Percentiles rank a stretch among this genome's conserved stretches.
phyloP scores from a whole-genome alignment of 2,797 vertebrate genomes.

The Sebastes baramenuke region DNA sequence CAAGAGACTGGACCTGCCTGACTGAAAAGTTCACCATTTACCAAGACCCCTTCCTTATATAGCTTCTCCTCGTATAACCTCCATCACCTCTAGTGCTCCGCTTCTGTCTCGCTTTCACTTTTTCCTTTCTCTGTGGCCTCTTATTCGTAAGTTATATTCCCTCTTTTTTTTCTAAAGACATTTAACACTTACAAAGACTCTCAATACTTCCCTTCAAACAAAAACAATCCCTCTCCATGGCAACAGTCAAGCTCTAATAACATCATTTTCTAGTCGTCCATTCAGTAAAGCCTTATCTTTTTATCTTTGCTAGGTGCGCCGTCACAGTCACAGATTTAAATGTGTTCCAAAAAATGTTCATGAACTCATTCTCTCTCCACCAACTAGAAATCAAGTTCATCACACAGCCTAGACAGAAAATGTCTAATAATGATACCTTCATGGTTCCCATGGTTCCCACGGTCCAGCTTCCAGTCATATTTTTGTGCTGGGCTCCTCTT shows the following conservation, averaged over 20 bases:
- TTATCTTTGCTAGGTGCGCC: neutral
- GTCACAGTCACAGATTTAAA: neutral
- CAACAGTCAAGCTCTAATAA: constrained; percentile 23
- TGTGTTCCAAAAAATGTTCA: neutral
- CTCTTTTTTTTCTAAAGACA: neutral
- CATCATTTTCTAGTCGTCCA: neutral
- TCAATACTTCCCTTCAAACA: neutral
- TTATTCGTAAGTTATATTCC: neutral
- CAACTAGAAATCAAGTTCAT: neutral
- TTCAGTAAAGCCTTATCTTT: neutral
- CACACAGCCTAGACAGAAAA: neutral
- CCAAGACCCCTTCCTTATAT: neutral
- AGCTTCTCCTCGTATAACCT: neutral
- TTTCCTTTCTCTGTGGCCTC: neutral
- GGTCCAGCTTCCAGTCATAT: neutral
- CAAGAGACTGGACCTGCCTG: neutral
- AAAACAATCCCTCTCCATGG: constrained; percentile 22
- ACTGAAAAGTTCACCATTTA: neutral
- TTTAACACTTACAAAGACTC: constrained; percentile 1
- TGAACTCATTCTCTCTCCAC: neutral
- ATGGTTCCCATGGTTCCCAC: neutral
- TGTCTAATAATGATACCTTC: neutral
- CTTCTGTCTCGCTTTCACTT: neutral
- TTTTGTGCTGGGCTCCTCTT: neutral
- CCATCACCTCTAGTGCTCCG: too few species aligned